A percentile compares a stretch with the other conserved stretches of the same genome.
phyloP scores from a whole-genome alignment of 2,888 invertebrate species.

The Seladonia tumulorum region DNA sequence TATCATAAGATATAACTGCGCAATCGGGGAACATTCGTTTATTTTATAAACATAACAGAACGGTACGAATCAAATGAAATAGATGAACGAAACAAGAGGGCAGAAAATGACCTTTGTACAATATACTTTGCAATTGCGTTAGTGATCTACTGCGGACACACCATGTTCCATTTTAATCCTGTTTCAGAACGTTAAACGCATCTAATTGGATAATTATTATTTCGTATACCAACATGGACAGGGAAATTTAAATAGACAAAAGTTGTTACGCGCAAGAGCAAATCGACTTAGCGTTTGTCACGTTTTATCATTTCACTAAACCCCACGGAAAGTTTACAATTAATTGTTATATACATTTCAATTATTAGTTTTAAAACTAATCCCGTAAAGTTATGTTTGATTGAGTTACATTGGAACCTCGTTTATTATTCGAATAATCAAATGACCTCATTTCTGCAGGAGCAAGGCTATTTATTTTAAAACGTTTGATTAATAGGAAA shows the following conservation, averaged over 20 bases:
- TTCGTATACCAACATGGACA: conserved; percentile 37
- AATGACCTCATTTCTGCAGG: background rate
- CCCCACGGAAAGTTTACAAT: background rate
- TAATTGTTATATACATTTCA: background rate
- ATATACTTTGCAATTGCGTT: conserved; percentile 73
- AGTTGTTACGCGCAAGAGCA: background rate
- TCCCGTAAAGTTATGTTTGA: background rate
- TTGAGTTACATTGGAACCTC: background rate
- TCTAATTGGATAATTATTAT: conserved; percentile 66
- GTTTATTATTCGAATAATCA: background rate
- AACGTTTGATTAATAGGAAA: background rate
- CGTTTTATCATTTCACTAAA: background rate
- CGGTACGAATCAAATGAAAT: background rate
- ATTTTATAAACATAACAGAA: background rate
- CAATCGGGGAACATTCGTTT: background rate
- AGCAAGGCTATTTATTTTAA: background rate
- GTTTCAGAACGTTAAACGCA: conserved; percentile 71
- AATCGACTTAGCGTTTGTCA: background rate
- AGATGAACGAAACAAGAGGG: conserved; percentile 36
- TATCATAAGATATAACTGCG: background rate
- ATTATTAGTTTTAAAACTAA: too few species aligned
- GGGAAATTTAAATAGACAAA: background rate
- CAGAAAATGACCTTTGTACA: conserved; percentile 69
- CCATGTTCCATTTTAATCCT: conserved; percentile 72
- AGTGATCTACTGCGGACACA: conserved; percentile 70